These are phyloP conservation scores for Allacma fusca DNA, from an alignment of 2,888 invertebrate genomes.

Conservation along the genomic window DNA sequence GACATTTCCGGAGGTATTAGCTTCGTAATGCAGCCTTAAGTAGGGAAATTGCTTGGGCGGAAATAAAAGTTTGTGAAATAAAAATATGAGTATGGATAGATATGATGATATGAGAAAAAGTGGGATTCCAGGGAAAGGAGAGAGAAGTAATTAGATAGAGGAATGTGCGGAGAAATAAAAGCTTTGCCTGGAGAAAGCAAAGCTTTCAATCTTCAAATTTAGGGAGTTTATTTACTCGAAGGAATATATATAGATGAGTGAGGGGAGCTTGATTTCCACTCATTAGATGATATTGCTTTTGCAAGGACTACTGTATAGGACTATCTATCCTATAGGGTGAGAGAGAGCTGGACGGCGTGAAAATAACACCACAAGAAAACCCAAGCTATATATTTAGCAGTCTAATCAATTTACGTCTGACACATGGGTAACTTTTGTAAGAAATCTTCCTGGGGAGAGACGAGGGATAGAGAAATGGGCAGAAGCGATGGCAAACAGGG, in stretches of 20 bases:
- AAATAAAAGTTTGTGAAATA: too few relatives aligned
- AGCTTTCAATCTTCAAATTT: not conserved
- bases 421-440: constrained; percentile 45
- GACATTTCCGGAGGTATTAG: too few relatives aligned
- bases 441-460: constrained; percentile 34
- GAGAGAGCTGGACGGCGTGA: not conserved
- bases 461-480: not conserved
- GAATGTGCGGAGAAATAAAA: not conserved
- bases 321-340: not conserved
- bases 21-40: too few relatives aligned
- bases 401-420: constrained; percentile 46
- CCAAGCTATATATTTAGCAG: constrained; percentile 44
- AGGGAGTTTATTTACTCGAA: not conserved
- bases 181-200: not conserved
- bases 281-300: constrained; percentile 16
- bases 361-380: constrained; percentile 17
- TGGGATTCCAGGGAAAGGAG: too few relatives aligned
- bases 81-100: too few relatives aligned
- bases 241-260: not conserved
- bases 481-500: constrained; percentile 26
- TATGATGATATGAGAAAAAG: too few relatives aligned
- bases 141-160: not conserved
- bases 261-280: constrained; percentile 17
- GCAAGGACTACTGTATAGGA: not conserved
- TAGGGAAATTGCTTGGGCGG: too few relatives aligned